Conservation (phyloP, 2,888 invertebrate species). For the Agrenia bidenticulata region DNA sequence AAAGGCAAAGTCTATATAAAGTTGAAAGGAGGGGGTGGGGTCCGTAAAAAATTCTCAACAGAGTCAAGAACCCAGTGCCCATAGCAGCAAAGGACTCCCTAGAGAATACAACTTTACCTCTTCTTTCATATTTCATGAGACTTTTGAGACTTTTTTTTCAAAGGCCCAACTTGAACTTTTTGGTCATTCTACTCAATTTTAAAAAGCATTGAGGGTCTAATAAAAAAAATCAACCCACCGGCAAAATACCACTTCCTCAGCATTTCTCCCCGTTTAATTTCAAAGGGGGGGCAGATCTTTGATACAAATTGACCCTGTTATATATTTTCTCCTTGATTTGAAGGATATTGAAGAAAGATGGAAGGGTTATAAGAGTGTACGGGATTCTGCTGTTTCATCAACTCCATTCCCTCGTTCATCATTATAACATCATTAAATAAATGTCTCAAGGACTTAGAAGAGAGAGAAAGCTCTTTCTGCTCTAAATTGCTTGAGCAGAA, state of each 20-base stretch:
- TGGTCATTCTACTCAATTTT: too few relatives aligned
- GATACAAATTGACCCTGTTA: background rate
- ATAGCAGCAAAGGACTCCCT: slow-evolving; percentile 9
- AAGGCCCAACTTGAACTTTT: too few relatives aligned
- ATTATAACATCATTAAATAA: slow-evolving; percentile 7
- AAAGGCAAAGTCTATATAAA: too few relatives aligned
- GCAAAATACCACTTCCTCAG: too few relatives aligned
- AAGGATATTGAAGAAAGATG: too few relatives aligned
- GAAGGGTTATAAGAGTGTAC: background rate
- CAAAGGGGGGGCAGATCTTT: background rate
- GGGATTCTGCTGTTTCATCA: background rate
- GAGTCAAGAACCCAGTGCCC: background rate
- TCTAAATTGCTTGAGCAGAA: too few relatives aligned
- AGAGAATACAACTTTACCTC: background rate
- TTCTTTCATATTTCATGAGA: slow-evolving; percentile 10
- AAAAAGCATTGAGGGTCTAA: too few relatives aligned
- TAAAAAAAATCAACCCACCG: too few relatives aligned
- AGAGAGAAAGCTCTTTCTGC: background rate
- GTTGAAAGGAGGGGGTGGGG: too few relatives aligned
- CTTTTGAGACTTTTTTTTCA: background rate
- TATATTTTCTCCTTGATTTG: too few relatives aligned
- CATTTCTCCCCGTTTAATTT: too few relatives aligned
- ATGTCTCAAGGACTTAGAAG: background rate
- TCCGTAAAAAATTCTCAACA: too few relatives aligned
- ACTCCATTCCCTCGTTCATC: background rate